Conservation (phyloP, 2,797 vertebrate species). For the Thunnus albacares region DNA sequence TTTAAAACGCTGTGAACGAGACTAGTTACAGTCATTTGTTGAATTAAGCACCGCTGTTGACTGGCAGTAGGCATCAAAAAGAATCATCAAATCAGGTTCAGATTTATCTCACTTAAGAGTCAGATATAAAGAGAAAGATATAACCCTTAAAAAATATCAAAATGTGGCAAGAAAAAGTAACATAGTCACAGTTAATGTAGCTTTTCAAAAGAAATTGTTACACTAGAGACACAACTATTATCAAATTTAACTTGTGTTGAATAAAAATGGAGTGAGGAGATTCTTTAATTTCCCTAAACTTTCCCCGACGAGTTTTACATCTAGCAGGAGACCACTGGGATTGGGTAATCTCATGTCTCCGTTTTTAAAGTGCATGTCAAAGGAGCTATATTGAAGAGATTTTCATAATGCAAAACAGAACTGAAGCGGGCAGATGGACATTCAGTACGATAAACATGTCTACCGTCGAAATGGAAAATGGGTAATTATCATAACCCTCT, state of each 20-base stretch:
- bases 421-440: slow-evolving; percentile 65
- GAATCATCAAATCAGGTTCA: neutral
- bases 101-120: slow-evolving; percentile 4
- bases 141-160: neutral
- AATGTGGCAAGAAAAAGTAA: slow-evolving; percentile 9
- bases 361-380: slow-evolving; percentile 40
- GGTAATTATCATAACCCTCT: slow-evolving; percentile 65
- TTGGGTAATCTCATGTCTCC: slow-evolving; percentile 24
- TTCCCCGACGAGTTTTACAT: slow-evolving; percentile 12
- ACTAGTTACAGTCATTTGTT: slow-evolving; percentile 9
- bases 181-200: neutral
- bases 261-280: neutral
- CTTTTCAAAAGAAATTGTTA: neutral
- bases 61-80: neutral
- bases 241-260: neutral
- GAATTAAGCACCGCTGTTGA: neutral
- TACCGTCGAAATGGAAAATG: slow-evolving; percentile 71
- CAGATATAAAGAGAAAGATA: neutral
- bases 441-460: slow-evolving; percentile 68
- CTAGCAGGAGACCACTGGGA: slow-evolving; percentile 24
- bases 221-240: neutral
- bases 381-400: slow-evolving; percentile 45
- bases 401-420: slow-evolving; percentile 69
- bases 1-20: neutral
- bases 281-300: slow-evolving; percentile 21